Evolutionary conservation across 2,113 vertebrate species (phyloP).

Genomic region (Speoplatyrhinus poulsoni): DNA sequence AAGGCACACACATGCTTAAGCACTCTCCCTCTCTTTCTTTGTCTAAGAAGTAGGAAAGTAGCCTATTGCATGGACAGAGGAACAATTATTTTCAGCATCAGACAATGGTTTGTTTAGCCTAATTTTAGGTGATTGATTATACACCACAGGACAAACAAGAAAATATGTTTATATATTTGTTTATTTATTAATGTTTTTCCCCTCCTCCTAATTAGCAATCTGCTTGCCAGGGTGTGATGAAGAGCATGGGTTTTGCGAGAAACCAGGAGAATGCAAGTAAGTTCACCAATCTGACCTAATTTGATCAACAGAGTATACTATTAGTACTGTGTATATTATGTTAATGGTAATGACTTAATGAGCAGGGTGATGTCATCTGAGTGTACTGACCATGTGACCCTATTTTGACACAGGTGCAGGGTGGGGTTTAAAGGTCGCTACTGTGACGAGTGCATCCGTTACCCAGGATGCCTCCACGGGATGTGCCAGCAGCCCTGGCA

Average conservation of each 20-base stretch:
- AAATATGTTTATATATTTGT: conserved; percentile 15
- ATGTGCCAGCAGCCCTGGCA: conserved; percentile 98
- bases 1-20: conserved; percentile 24
- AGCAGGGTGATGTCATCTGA: conserved; percentile 41
- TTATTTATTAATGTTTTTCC: conserved; percentile 23
- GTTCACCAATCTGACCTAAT: conserved; percentile 52
- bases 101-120: conserved; percentile 18
- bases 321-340: neutral
- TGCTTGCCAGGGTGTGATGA: conserved; percentile 95
- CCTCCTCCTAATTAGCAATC: conserved; percentile 78
- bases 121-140: conserved; percentile 48
- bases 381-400: conserved; percentile 53
- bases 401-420: conserved; percentile 83
- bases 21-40: conserved; percentile 76
- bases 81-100: too few species aligned
- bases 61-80: too few species aligned
- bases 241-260: conserved; percentile 93
- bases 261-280: conserved; percentile 98
- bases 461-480: conserved; percentile 96
- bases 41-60: conserved; percentile 82
- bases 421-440: conserved; percentile 97
- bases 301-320: neutral
- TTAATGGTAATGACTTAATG: conserved; percentile 24
- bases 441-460: conserved; percentile 96
- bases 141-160: conserved; percentile 10